Conservation (phyloP, 2,113 vertebrate genomes). For the Pseudonaja textilis region DNA sequence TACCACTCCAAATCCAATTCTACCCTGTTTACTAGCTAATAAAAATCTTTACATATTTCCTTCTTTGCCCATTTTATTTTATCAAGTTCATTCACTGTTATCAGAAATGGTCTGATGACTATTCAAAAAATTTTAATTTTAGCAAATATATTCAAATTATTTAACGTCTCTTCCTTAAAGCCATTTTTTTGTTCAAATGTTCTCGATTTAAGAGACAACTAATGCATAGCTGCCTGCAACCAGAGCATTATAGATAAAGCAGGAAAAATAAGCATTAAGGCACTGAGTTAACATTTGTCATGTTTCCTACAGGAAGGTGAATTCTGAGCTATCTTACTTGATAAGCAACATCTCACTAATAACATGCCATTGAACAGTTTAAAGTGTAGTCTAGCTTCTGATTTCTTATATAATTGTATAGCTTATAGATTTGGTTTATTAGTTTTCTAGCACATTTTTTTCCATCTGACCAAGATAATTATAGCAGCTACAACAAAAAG, state of each 20-base stretch:
- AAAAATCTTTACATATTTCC: neutral
- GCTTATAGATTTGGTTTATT: neutral
- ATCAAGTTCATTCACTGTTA: slow-evolving; percentile 14
- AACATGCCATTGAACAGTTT: neutral
- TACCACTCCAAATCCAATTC: slow-evolving; percentile 25
- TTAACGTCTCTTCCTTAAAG: neutral
- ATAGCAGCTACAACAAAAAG: neutral
- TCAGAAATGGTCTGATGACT: neutral
- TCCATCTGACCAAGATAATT: neutral
- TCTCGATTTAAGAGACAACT: neutral
- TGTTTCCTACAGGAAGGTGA: neutral
- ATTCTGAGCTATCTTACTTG: neutral
- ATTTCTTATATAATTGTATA: neutral
- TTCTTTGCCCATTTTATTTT: neutral
- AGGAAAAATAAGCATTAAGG: neutral
- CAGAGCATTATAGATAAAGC: neutral
- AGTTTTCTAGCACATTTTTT: neutral
- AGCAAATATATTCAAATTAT: neutral
- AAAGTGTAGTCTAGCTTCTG: neutral
- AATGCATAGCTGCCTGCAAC: neutral
- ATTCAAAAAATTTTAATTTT: slow-evolving; percentile 6
- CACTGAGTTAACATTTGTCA: neutral
- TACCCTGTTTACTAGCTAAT: slow-evolving; percentile 17
- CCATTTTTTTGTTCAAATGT: neutral
- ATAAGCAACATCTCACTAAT: neutral